These are phyloP conservation scores for Pterocles gutturalis DNA, from an alignment of 2,113 vertebrate species.

Conservation along the genomic window DNA sequence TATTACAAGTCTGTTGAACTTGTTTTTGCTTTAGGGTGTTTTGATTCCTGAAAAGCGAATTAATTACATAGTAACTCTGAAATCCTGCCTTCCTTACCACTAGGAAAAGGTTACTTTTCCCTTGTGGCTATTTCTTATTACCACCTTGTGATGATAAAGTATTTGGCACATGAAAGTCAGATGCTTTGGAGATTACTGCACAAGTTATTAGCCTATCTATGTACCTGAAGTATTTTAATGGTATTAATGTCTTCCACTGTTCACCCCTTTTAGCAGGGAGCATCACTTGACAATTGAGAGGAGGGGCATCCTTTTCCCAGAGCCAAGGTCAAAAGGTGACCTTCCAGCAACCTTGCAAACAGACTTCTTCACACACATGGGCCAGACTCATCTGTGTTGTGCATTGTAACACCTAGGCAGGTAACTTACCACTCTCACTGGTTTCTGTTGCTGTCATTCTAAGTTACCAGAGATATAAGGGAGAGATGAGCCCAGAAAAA, in stretches of 20 bases:
- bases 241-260: slow-evolving; percentile 18
- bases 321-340: neutral
- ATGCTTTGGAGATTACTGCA: slow-evolving; percentile 53
- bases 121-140: slow-evolving; percentile 68
- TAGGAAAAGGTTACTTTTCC: slow-evolving; percentile 63
- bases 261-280: slow-evolving; percentile 1
- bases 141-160: slow-evolving; percentile 66
- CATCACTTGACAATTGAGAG: neutral
- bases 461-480: neutral
- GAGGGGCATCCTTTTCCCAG: neutral
- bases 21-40: slow-evolving; percentile 73
- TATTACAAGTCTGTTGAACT: slow-evolving; percentile 70
- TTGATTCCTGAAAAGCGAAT: slow-evolving; percentile 62
- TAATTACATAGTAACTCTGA: slow-evolving; percentile 66
- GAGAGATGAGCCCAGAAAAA: neutral
- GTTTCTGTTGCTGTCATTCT: neutral
- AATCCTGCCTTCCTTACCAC: slow-evolving; percentile 49
- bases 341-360: neutral
- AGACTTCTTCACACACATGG: neutral
- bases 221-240: neutral
- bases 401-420: neutral
- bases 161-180: slow-evolving; percentile 24
- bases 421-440: neutral
- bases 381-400: neutral
- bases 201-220: neutral